Conservation (phyloP, 2,797 vertebrate species). For the Anniella stebbinsi region DNA sequence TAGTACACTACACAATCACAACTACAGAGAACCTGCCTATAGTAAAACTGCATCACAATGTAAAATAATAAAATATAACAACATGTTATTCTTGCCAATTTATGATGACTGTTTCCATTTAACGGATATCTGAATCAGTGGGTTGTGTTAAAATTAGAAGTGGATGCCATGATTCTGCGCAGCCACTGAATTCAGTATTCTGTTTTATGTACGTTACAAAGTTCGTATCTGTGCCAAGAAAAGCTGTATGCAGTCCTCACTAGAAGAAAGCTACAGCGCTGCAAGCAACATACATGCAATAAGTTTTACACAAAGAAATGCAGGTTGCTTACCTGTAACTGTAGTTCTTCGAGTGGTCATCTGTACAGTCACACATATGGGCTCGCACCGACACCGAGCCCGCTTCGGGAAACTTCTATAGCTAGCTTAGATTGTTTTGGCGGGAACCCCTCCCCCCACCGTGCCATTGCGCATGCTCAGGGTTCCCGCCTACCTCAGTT, state of each 20-base stretch:
- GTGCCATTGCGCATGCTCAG: too few relatives aligned
- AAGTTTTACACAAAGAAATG: background rate
- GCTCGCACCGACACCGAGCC: too few relatives aligned
- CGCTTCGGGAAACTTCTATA: too few relatives aligned
- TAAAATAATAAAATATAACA: background rate
- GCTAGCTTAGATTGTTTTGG: too few relatives aligned
- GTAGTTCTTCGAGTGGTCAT: too few relatives aligned
- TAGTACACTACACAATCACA: too few relatives aligned
- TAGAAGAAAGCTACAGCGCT: background rate
- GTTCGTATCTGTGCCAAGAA: background rate
- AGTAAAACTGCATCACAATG: background rate
- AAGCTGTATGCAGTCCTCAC: background rate
- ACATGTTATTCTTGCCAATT: background rate
- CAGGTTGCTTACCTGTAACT: too few relatives aligned
- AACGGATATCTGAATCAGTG: background rate
- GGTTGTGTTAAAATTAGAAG: background rate
- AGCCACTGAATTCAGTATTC: background rate
- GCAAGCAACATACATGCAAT: background rate
- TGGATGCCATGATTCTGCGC: background rate
- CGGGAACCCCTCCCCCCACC: too few relatives aligned
- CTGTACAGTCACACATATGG: too few relatives aligned
- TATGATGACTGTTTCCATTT: background rate
- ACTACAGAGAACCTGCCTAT: background rate
- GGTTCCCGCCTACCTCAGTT: too few relatives aligned
- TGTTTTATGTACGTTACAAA: background rate